These are phyloP conservation scores for Orientallactaga bullata DNA, from an alignment of 2,113 vertebrate genomes.

Conservation along the genomic window DNA sequence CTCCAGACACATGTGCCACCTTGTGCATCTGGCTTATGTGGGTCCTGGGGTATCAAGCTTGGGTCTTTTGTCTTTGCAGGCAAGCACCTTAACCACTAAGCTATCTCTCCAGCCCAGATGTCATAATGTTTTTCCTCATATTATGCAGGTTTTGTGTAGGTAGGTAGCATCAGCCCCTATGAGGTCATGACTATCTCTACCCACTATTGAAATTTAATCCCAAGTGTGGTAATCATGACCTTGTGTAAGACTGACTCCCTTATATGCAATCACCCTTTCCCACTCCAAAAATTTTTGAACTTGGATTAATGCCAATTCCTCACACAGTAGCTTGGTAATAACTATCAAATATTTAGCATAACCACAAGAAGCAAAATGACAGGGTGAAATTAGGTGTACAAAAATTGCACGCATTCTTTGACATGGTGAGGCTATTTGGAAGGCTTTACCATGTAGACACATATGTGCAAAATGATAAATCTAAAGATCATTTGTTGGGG, in stretches of 20 bases:
- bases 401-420: background rate
- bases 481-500: background rate
- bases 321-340: background rate
- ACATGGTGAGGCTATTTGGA: background rate
- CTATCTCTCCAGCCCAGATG: too few species aligned
- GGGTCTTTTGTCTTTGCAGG: too few species aligned
- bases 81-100: too few species aligned
- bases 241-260: background rate
- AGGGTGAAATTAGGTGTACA: background rate
- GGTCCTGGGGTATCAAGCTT: too few species aligned
- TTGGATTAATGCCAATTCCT: background rate
- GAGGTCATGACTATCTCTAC: background rate
- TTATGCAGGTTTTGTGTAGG: too few species aligned
- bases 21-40: too few species aligned
- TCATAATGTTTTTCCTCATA: too few species aligned
- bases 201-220: conserved; percentile 19
- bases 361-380: background rate
- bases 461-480: background rate
- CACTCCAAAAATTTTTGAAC: background rate
- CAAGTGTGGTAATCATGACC: background rate
- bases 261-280: background rate
- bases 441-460: background rate
- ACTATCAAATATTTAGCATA: conserved; percentile 4
- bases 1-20: too few species aligned
- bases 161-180: too few species aligned